Conservation (phyloP, 2,888 invertebrate genomes). For the Hydrotaea cyrtoneurina region DNA sequence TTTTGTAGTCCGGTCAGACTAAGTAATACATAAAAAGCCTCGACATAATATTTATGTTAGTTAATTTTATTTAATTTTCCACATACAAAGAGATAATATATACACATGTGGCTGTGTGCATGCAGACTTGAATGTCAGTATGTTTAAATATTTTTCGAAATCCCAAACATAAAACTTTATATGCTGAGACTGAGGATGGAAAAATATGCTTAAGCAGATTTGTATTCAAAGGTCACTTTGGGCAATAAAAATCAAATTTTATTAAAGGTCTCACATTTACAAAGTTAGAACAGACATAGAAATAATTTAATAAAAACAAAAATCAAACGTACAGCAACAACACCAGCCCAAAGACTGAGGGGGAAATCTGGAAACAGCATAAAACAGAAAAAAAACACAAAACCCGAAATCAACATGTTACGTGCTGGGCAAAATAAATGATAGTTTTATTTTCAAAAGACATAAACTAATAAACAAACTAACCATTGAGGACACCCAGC, state of each 20-base stretch:
- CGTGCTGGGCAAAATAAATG: slow-evolving; percentile 57
- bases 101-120: neutral
- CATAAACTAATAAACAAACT: slow-evolving; percentile 50
- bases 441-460: slow-evolving; percentile 44
- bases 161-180: slow-evolving; percentile 22
- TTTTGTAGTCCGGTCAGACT: neutral
- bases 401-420: slow-evolving; percentile 57
- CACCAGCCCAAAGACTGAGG: neutral
- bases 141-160: neutral
- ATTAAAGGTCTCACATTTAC: slow-evolving; percentile 34
- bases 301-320: slow-evolving; percentile 45
- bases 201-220: slow-evolving; percentile 14
- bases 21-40: neutral
- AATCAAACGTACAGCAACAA: neutral
- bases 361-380: slow-evolving; percentile 29
- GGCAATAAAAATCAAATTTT: slow-evolving; percentile 52
- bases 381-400: slow-evolving; percentile 3
- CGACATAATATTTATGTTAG: slow-evolving; percentile 13
- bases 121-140: neutral
- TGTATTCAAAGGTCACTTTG: slow-evolving; percentile 46
- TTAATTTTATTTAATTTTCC: slow-evolving; percentile 31
- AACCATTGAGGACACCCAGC: slow-evolving; percentile 6
- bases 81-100: neutral
- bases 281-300: slow-evolving; percentile 28
- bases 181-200: slow-evolving; percentile 5